Percentiles rank a stretch among this genome's conserved stretches.
Conservation (phyloP, 23 tunicate genomes). For the Aplidium turbinatum region DNA sequence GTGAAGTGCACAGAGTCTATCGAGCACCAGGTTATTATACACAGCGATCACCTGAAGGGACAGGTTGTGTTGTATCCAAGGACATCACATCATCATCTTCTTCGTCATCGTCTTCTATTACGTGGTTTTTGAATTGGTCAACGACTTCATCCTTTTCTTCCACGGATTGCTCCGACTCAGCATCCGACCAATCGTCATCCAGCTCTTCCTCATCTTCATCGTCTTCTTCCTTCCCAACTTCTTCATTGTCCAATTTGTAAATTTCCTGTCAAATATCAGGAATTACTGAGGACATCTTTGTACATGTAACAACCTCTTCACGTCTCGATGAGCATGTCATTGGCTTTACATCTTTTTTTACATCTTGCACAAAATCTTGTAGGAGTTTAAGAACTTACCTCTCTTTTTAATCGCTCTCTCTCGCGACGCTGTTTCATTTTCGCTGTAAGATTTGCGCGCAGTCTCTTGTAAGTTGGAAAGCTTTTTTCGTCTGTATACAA, state of each 20-base stretch:
- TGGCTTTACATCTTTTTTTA: no score
- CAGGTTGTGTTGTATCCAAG: conserved; percentile 25
- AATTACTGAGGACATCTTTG: no score
- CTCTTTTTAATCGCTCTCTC: conserved; percentile 59
- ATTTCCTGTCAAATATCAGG: no score
- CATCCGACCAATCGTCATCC: conserved; percentile 55
- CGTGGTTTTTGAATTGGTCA: conserved; percentile 3
- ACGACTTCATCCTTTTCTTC: conserved; percentile 3
- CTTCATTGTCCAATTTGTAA: conserved; percentile 73
- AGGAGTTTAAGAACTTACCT: conserved; percentile 44
- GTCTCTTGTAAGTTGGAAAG: conserved; percentile 20
- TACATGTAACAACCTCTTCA: no score
- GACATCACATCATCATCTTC: conserved; percentile 13
- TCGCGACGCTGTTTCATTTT: conserved; percentile 76
- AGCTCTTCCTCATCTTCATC: conserved; percentile 75
- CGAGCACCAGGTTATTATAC: no score
- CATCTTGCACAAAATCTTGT: no score
- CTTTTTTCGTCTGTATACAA: no score
- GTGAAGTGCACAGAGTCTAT: no score
- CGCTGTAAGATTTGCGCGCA: conserved; percentile 45
- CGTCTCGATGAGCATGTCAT: no score
- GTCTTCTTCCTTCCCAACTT: conserved; percentile 50
- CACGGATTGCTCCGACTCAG: conserved; percentile 17
- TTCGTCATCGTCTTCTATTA: conserved; percentile 49
- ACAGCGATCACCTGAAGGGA: background rate